Evolutionary conservation across 2,888 invertebrate genomes (phyloP).

Genomic region (Tipula vernalis): DNA sequence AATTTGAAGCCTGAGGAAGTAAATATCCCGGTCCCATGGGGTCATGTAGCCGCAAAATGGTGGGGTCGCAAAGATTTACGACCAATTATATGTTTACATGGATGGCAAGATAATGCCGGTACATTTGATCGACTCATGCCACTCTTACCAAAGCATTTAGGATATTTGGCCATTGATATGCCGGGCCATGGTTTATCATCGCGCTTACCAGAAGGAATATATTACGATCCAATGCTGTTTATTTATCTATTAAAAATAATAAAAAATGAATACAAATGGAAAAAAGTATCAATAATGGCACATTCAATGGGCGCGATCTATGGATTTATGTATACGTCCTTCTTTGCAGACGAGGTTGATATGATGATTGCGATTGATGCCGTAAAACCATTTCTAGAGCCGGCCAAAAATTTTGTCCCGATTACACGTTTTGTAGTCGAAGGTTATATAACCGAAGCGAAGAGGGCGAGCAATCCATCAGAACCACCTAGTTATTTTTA

Average conservation of each 20-base stretch:
- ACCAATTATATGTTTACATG: slow-evolving; percentile 61
- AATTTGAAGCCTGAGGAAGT: slow-evolving; percentile 43
- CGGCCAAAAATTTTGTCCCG: background rate
- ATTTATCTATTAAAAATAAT: slow-evolving; percentile 40
- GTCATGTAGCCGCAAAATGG: slow-evolving; percentile 53
- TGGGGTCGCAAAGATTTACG: slow-evolving; percentile 52
- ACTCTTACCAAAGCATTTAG: slow-evolving; percentile 37
- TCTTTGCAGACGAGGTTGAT: slow-evolving; percentile 44
- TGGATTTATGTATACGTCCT: slow-evolving; percentile 44
- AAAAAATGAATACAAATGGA: slow-evolving; percentile 53
- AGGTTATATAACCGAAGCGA: slow-evolving; percentile 34
- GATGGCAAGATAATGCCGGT: slow-evolving; percentile 69
- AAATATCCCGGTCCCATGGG: slow-evolving; percentile 55
- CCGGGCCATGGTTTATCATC: slow-evolving; percentile 62
- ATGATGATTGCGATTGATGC: slow-evolving; percentile 28
- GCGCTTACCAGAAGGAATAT: slow-evolving; percentile 47
- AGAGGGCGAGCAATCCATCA: slow-evolving; percentile 24
- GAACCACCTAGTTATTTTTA: slow-evolving; percentile 49
- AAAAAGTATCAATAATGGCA: slow-evolving; percentile 50
- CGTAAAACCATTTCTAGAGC: slow-evolving; percentile 24
- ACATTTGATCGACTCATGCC: slow-evolving; percentile 60
- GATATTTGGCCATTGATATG: slow-evolving; percentile 49
- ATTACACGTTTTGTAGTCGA: slow-evolving; percentile 20
- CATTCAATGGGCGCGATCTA: slow-evolving; percentile 58
- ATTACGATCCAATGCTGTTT: slow-evolving; percentile 36